phyloP scores from a whole-genome alignment of 2,113 vertebrate genomes.

The Vidua macroura region DNA sequence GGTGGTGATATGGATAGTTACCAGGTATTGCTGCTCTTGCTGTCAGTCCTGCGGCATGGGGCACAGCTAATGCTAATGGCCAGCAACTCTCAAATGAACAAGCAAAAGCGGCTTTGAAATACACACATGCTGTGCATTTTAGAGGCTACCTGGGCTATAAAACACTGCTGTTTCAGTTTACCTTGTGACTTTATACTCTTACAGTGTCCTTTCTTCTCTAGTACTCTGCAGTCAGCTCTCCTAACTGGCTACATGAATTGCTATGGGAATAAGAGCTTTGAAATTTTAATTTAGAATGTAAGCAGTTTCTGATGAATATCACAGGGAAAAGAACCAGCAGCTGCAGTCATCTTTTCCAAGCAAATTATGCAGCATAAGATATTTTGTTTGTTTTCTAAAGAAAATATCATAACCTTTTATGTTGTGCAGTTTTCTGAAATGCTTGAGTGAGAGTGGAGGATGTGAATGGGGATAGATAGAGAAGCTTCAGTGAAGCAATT shows the following conservation, averaged over 20 bases:
- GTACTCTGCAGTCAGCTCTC: conserved; percentile 22
- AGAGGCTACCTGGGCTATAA: conserved; percentile 51
- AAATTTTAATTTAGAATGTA: not conserved
- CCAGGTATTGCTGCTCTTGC: conserved; percentile 90
- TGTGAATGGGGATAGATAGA: not conserved
- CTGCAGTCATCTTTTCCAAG: not conserved
- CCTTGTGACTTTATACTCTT: not conserved
- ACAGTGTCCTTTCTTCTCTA: conserved; percentile 16
- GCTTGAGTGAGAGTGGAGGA: not conserved
- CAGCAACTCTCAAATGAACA: conserved; percentile 54
- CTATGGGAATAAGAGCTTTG: not conserved
- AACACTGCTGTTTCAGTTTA: conserved; percentile 35
- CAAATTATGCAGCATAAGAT: not conserved
- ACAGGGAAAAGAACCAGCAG: not conserved
- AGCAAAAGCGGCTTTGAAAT: conserved; percentile 36
- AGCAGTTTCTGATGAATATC: not conserved
- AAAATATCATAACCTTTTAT: not conserved
- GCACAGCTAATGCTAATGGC: conserved; percentile 81
- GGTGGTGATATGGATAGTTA: conserved; percentile 99
- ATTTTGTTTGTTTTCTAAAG: not conserved
- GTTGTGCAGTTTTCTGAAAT: not conserved
- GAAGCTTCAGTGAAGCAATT: not conserved
- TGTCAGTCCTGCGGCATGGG: conserved; percentile 85
- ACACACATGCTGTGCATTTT: conserved; percentile 28
- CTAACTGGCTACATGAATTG: conserved; percentile 39